Conservation (phyloP, 2,888 invertebrate genomes). For the Mesopsocus fuscifrons region DNA sequence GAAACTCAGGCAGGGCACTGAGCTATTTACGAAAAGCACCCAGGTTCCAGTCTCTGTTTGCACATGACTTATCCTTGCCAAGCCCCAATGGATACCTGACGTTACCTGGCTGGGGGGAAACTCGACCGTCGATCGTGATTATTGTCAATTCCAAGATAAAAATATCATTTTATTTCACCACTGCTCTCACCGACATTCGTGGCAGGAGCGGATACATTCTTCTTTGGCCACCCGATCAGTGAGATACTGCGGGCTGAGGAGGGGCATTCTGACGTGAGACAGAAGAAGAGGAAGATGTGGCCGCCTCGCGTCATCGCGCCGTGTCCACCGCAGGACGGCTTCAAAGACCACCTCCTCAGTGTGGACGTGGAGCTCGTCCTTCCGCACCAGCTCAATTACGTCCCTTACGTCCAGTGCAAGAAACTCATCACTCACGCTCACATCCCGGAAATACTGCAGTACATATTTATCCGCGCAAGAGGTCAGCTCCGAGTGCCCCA, state of each 20-base stretch:
- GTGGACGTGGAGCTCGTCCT: conserved; percentile 58
- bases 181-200: conserved; percentile 45
- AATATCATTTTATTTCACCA: too few species aligned
- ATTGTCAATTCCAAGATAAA: too few species aligned
- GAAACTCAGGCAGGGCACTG: too few species aligned
- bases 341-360: conserved; percentile 70
- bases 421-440: conserved; percentile 60
- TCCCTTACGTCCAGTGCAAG: conserved; percentile 38
- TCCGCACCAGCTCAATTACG: conserved; percentile 44
- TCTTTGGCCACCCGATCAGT: conserved; percentile 65
- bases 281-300: conserved; percentile 46
- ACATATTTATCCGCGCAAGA: conserved; percentile 61
- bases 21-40: too few species aligned
- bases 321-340: conserved; percentile 63
- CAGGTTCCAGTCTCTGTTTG: conserved; percentile 1
- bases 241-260: conserved; percentile 62
- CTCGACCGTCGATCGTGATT: too few species aligned
- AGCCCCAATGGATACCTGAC: too few species aligned
- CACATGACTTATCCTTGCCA: not conserved
- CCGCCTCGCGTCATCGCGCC: conserved; percentile 39
- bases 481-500: conserved; percentile 48
- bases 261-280: conserved; percentile 54
- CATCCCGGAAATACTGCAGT: conserved; percentile 58
- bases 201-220: conserved; percentile 52
- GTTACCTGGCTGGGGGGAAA: too few species aligned